Base-by-base conservation (phyloP, 2,888 invertebrate genomes). In the Tetragnatha montana region DNA sequence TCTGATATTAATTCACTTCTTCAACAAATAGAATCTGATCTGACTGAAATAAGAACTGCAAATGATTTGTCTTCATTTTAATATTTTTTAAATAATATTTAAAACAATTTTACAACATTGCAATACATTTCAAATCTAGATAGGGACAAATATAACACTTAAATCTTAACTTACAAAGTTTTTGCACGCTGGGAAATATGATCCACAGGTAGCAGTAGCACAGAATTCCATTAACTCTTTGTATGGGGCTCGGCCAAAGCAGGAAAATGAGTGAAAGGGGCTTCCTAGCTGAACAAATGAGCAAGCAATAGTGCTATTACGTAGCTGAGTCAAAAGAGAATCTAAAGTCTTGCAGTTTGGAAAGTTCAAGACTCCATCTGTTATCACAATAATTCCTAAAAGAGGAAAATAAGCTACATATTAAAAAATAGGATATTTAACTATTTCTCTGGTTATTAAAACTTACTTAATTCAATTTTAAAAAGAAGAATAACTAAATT, bases 261-360 rank as follows among this genome's bases (percentile, higher is more conserved):
- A 95, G 88, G 95, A 95, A 92, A 95, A 95, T 4, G 96, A 96
- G 93, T 96, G 95, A 93, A 95, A 95, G 71, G 94, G 93, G 91
- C 95, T 95, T 74, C 96, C 96, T 22, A 96, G 95, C 93, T 96
- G 96, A 90, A 97, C 94, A 93, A 97, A 96, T 81, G 96, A 96
- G 92, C 96, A 96, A 12, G 96, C 95, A 88, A 96, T 95, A 73
- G 96, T 96, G 92, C 95, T 95, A 92, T 95, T 95, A 91, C 96
- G 95, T 84, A 97, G 94, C 93, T 96, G 96, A 91, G 95, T 95
- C 91, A 97, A 94, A 50, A 96, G 94, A 7, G 95, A 95, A 92
- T 97, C 96, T 93, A 96, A 94, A 91, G 96, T 95, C 92, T 95
- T 95, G n/a, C 95, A 95, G 93, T 96, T 96, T 6, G 96, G 96